Evolutionary conservation across 37 sponge, comb jelly and placozoan genomes (phyloP), one percentile per base, ranked within the genome.

Genomic region (Oopsacas minuta): DNA sequence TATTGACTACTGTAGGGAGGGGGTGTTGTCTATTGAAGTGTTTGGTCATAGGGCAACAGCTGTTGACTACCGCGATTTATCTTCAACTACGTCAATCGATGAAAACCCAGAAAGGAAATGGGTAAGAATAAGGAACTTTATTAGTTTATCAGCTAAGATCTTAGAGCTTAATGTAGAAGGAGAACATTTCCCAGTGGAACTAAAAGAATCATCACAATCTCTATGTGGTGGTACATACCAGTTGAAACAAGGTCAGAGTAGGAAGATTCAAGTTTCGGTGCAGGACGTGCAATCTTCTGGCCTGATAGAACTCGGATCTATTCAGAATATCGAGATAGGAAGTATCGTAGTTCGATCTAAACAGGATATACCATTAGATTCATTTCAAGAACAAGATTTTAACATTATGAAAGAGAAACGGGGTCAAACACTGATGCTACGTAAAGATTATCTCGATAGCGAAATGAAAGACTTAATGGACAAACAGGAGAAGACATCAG

Each of bases 91-190:
- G 5, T 85, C 37, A 23, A 17, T 61, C 7, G 75, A 61, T 34
- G 28, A 61, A 3, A 61, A 61, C 22, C 75, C 75, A 3, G 75
- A 61, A 34, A 3, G 28, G 75, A 61, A 61, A 61, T 61, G 75
- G 75, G 28, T 61, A 25, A 25, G 75, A 25, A 12, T 61, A 32
- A 10, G 75, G 30, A 61, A 61, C 75, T 61, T 20, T 34, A n/a
- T 61, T n/a, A 61, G 75, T 61, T 12, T 98, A 91, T 91, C 91
- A 92, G 96, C 95, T 51, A 96, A 95, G 87, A 91, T 98, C 82
- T 86, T 93, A 90, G 99, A 98, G 82, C 89, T 98, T 42, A 93
- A 95, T 82, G 99, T 95, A 35, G 90, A 90, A 69, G 99, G 99
- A 0, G 89, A 95, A 85, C 95, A 98, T 82, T 52, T 90, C 28